Evolutionary conservation across 2,888 invertebrate genomes (phyloP), one percentile per base, ranked within the genome.

Genomic region (Acholoe squamosa): DNA sequence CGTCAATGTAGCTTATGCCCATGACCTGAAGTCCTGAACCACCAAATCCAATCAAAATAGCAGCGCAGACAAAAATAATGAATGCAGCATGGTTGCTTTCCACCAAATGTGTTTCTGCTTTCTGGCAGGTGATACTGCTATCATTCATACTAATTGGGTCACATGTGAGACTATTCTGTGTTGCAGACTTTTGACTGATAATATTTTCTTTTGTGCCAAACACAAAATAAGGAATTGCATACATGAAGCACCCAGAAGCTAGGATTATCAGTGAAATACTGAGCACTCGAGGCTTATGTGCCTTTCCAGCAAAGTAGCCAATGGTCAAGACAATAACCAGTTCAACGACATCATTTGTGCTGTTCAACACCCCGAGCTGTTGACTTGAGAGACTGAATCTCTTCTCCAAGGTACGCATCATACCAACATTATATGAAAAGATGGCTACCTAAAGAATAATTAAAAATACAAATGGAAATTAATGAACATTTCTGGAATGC

Each of bases 1-100:
- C 94, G 52, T 94, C 94, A 7, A 94, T 92, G 91, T 94, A 94
- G 34, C 93, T 93, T 10, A 94, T 93, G 7, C 94, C 94, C 16
- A 94, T 92, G 0, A 94, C 93, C 89, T 93, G 93, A 91, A 94
- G 92, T 25, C 90, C 91, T 14, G 91, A 90, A 19, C 91, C 89
- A 14, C 92, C 92, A 0, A 92, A n/a, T 12, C 92, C 92, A n/a
- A 16, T 71, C 25, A 92, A 61, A 33, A 92, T 1, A 22, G 84
- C 84, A 22, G 84, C 51, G 1, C 22, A 34, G 51, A 84, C n/a
- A 28, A 84, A 84, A 0, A 84, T n/a, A 0, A 51, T 19, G 28
- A 34, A 84, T 5, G 84, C 43, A 14, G 51, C 0, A 10, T 84
- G 0, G 25, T 84, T 84, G 16, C 71, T 71, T 28, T 71, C 71